phyloP scores from a whole-genome alignment of 2,888 invertebrate species.

The Slavum lentiscoides region DNA sequence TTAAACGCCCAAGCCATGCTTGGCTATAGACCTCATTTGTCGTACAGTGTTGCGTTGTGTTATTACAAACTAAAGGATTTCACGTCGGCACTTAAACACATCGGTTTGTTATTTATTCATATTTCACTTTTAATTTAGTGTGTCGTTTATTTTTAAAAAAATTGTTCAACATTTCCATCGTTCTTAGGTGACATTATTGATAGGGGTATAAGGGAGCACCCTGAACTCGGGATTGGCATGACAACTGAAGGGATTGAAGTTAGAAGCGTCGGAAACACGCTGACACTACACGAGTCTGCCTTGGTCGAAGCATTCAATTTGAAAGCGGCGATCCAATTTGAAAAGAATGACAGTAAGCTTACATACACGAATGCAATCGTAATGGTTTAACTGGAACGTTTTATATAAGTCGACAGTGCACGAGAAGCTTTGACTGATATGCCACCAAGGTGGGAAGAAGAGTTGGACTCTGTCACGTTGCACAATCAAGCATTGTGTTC shows the following conservation, averaged over 20 bases:
- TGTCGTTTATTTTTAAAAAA: neutral
- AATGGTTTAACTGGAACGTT: too few species aligned
- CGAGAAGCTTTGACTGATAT: conserved; percentile 85
- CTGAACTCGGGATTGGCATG: conserved; percentile 95
- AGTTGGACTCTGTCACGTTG: conserved; percentile 94
- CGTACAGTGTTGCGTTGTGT: conserved; percentile 93
- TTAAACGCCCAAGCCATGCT: conserved; percentile 81
- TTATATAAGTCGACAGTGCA: conserved; percentile 72
- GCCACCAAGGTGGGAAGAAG: conserved; percentile 93
- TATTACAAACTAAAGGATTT: conserved; percentile 93
- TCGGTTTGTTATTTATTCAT: conserved; percentile 65
- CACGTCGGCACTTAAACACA: conserved; percentile 88
- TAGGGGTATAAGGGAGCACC: conserved; percentile 92
- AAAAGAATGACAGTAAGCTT: conserved; percentile 75
- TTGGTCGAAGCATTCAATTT: conserved; percentile 97
- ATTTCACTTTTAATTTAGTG: neutral
- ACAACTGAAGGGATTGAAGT: conserved; percentile 91
- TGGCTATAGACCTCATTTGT: conserved; percentile 87
- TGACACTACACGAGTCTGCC: conserved; percentile 91
- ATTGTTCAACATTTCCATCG: neutral
- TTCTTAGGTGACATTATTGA: conserved; percentile 84
- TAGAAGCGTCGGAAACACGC: conserved; percentile 92
- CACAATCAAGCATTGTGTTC: conserved; percentile 95
- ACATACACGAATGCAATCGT: too few species aligned
- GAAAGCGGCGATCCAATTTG: conserved; percentile 97